Conservation (phyloP, 2,113 vertebrate species). For the Sinocyclocheilus anophthalmus region DNA sequence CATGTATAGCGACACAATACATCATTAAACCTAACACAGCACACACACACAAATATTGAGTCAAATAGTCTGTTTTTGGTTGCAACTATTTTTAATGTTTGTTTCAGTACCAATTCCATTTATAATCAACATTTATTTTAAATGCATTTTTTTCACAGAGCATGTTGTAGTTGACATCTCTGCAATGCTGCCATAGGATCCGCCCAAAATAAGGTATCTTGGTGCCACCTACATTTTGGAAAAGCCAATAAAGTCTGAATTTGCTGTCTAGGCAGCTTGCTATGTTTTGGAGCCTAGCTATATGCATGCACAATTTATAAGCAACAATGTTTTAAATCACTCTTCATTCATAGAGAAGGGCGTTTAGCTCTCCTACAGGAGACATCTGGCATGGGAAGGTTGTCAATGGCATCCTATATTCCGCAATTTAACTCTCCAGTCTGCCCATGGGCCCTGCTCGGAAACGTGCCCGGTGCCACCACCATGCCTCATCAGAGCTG, state of each 20-base stretch:
- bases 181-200: neutral
- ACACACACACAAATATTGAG: neutral
- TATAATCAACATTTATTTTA: no score
- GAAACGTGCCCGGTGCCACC: slow-evolving; percentile 68
- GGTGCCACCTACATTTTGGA: neutral
- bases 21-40: neutral
- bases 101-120: neutral
- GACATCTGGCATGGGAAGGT: slow-evolving; percentile 72
- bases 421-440: slow-evolving; percentile 72
- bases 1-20: neutral
- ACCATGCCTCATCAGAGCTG: slow-evolving; percentile 62
- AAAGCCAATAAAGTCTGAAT: neutral
- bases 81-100: neutral
- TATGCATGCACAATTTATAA: slow-evolving; percentile 8
- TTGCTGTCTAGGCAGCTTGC: neutral
- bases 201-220: neutral
- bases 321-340: slow-evolving; percentile 27
- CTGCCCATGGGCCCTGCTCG: slow-evolving; percentile 62
- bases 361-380: slow-evolving; percentile 69
- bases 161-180: neutral
- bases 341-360: slow-evolving; percentile 22
- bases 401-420: slow-evolving; percentile 75
- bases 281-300: neutral
- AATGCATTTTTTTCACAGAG: neutral
- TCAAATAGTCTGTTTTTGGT: neutral